A percentile compares a stretch with the other conserved stretches of the same genome.
Evolutionary conservation across 2,113 vertebrate species (phyloP).

Genomic region (Microcebus murinus): DNA sequence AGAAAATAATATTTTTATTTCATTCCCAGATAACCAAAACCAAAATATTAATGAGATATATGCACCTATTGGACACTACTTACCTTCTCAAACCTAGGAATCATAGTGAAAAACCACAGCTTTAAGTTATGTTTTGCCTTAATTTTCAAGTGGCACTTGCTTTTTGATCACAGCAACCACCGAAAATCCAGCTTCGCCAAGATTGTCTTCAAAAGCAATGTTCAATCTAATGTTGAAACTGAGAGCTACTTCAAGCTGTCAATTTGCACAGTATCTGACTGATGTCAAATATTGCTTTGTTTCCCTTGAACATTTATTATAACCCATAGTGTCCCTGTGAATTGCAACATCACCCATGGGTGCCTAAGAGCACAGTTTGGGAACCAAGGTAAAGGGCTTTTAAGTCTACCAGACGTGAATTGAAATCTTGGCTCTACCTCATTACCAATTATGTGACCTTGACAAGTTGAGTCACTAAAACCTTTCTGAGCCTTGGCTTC

Average conservation of each 20-base stretch:
- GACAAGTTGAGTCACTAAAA: neutral
- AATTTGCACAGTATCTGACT: neutral
- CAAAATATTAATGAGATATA: neutral
- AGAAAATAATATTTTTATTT: conserved; percentile 3
- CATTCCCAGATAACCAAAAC: neutral
- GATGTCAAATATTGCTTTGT: neutral
- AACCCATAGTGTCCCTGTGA: neutral
- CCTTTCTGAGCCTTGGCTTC: neutral
- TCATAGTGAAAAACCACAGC: neutral
- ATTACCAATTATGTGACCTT: neutral
- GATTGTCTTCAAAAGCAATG: neutral
- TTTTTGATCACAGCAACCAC: neutral
- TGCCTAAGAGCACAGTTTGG: neutral
- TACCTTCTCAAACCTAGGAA: neutral
- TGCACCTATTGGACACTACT: neutral
- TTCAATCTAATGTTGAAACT: neutral
- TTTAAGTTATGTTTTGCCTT: neutral
- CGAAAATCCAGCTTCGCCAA: neutral
- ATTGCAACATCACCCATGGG: neutral
- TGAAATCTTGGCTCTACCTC: neutral
- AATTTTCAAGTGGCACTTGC: neutral
- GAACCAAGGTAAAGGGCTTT: neutral
- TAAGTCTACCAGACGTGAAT: neutral
- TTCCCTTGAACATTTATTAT: neutral
- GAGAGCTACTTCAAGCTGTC: neutral